Evolutionary conservation across 92 coral and sea anemone species (phyloP).

Genomic region (Virgularia gustaviana): DNA sequence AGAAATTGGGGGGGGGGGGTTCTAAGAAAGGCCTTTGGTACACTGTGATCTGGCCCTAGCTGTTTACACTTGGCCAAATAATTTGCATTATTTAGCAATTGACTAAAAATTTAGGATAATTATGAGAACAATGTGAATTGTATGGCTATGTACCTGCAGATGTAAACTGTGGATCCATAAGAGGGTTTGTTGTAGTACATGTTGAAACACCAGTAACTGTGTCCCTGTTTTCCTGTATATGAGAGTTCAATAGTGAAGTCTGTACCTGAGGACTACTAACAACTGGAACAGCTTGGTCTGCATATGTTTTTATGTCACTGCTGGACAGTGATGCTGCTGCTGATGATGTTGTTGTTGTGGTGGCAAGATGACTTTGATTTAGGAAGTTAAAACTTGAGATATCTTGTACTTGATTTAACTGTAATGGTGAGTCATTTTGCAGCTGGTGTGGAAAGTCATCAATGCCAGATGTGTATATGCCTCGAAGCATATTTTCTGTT

Average conservation of each 20-base stretch:
- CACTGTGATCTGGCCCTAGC: no score
- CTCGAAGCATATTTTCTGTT: constrained; percentile 85
- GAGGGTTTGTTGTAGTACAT: neutral
- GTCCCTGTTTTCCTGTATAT: neutral
- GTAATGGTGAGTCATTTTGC: constrained; percentile 14
- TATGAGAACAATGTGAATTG: constrained; percentile 53
- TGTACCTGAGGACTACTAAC: constrained; percentile 65
- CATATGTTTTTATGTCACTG: neutral
- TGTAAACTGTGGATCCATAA: constrained; percentile 51
- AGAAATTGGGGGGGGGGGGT: constrained; percentile 50
- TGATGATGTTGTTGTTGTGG: constrained; percentile 45
- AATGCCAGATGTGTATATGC: constrained; percentile 47
- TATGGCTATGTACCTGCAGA: constrained; percentile 59
- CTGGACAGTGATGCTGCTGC: neutral
- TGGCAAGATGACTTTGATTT: constrained; percentile 49
- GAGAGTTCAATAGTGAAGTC: constrained; percentile 13
- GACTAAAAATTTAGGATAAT: no score
- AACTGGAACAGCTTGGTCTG: constrained; percentile 59
- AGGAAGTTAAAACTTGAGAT: constrained; percentile 26
- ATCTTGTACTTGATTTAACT: constrained; percentile 25
- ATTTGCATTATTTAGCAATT: no score
- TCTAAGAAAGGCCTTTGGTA: constrained; percentile 46
- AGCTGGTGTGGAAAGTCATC: constrained; percentile 1
- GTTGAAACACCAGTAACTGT: constrained; percentile 26
- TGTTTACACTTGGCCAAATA: no score